Evolutionary conservation across 2,797 vertebrate species (phyloP).

Genomic region (Rhinella marina): DNA sequence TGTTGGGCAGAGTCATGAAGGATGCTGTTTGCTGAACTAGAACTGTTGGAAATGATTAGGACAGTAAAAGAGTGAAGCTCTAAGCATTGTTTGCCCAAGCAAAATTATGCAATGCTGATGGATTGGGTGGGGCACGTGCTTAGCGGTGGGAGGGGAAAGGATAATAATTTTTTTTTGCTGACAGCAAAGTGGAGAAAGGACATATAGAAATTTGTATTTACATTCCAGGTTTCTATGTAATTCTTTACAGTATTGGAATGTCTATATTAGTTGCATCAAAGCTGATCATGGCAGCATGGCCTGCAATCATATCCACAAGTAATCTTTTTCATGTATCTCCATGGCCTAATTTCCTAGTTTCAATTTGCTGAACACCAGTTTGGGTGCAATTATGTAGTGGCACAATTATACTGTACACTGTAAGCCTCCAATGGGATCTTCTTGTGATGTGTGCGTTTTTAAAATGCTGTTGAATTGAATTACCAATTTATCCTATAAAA

Average conservation of each 20-base stretch:
- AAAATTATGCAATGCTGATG: constrained; percentile 48
- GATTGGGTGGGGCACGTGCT: constrained; percentile 2
- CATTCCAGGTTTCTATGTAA: background rate
- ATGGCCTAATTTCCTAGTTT: constrained; percentile 1
- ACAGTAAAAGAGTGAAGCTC: constrained; percentile 19
- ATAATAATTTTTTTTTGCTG: constrained; percentile 26
- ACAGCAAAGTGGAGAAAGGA: constrained; percentile 51
- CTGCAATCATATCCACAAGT: background rate
- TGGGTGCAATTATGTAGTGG: constrained; percentile 19
- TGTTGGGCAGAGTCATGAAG: constrained; percentile 28
- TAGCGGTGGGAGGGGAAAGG: constrained; percentile 18
- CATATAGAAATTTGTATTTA: constrained; percentile 12
- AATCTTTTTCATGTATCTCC: constrained; percentile 23
- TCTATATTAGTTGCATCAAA: background rate
- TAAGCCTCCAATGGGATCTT: constrained; percentile 8
- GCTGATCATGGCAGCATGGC: background rate
- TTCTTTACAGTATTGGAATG: background rate
- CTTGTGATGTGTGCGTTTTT: background rate
- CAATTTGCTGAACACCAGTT: background rate
- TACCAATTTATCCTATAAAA: background rate
- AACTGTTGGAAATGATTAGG: constrained; percentile 41
- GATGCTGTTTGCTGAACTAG: constrained; percentile 40
- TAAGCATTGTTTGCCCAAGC: constrained; percentile 36
- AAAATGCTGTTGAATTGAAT: constrained; percentile 5
- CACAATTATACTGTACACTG: constrained; percentile 23